Evolutionary conservation across 2,797 vertebrate genomes (phyloP).

Genomic region (Aeoliscus strigatus): DNA sequence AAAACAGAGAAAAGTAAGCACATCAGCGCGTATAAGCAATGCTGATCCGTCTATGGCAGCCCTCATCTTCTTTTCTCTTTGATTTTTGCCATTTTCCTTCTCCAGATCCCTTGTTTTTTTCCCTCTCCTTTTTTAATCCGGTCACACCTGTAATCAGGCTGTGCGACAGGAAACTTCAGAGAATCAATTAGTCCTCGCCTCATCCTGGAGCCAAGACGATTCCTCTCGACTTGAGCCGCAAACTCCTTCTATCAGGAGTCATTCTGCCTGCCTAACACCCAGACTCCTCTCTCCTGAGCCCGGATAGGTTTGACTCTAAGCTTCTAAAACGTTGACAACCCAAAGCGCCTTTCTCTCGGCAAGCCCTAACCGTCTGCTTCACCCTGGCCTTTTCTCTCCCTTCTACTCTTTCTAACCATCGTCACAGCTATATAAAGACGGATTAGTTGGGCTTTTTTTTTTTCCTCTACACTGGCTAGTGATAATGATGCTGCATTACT

Average conservation of each 20-base stretch:
- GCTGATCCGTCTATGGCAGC: conserved; percentile 74
- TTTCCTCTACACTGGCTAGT: conserved; percentile 35
- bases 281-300: conserved; percentile 81
- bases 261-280: conserved; percentile 82
- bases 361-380: conserved; percentile 71
- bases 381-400: conserved; percentile 52
- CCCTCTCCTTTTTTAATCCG: conserved; percentile 71
- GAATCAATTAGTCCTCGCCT: conserved; percentile 82
- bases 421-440: conserved; percentile 68
- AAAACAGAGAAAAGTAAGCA: conserved; percentile 51
- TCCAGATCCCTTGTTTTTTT: conserved; percentile 72
- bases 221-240: conserved; percentile 80
- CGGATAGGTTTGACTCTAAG: conserved; percentile 84
- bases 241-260: conserved; percentile 84
- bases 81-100: conserved; percentile 72
- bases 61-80: conserved; percentile 72
- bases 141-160: conserved; percentile 78
- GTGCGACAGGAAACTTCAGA: conserved; percentile 78
- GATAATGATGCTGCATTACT: conserved; percentile 59
- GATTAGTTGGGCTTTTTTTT: conserved; percentile 71
- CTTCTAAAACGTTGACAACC: conserved; percentile 83
- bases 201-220: conserved; percentile 79
- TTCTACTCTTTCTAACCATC: conserved; percentile 66
- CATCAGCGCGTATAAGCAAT: conserved; percentile 57
- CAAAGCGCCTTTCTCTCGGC: conserved; percentile 78